Percentiles rank a stretch among this genome's conserved stretches.
These are phyloP conservation scores for Microhierax caerulescens DNA, from an alignment of 2,797 vertebrate genomes.

Conservation along the genomic window DNA sequence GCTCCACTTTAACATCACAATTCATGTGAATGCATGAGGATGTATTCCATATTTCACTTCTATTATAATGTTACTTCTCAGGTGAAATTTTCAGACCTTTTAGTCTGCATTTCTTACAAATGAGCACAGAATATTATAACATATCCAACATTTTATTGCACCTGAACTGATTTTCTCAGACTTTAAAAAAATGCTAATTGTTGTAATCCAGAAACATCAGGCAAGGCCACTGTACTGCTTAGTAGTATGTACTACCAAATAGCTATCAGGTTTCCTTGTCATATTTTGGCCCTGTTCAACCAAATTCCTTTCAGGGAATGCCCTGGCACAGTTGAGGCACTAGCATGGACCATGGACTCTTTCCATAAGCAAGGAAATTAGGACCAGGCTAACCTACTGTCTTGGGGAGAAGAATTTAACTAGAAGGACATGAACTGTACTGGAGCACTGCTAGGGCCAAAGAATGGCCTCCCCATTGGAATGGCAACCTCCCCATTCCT, in stretches of 20 bases:
- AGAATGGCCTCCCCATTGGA: no score
- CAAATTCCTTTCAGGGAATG: background rate
- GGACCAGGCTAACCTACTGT: background rate
- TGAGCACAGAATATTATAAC: background rate
- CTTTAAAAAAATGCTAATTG: background rate
- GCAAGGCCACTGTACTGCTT: background rate
- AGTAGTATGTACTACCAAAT: background rate
- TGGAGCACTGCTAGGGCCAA: background rate
- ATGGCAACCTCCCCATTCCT: accelerated
- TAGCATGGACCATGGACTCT: background rate
- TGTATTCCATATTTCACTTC: background rate
- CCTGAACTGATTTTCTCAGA: background rate
- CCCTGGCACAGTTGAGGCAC: background rate
- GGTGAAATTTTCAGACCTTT: background rate
- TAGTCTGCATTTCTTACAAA: background rate
- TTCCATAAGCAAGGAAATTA: background rate
- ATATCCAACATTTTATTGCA: background rate
- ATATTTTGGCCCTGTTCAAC: background rate
- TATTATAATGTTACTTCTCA: background rate
- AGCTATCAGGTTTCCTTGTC: background rate
- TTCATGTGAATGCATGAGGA: background rate
- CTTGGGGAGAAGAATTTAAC: background rate
- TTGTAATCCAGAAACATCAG: background rate
- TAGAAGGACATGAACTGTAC: background rate
- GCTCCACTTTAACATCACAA: background rate